phyloP scores from a whole-genome alignment of 2,888 invertebrate genomes.

The Drosophila greeni region DNA sequence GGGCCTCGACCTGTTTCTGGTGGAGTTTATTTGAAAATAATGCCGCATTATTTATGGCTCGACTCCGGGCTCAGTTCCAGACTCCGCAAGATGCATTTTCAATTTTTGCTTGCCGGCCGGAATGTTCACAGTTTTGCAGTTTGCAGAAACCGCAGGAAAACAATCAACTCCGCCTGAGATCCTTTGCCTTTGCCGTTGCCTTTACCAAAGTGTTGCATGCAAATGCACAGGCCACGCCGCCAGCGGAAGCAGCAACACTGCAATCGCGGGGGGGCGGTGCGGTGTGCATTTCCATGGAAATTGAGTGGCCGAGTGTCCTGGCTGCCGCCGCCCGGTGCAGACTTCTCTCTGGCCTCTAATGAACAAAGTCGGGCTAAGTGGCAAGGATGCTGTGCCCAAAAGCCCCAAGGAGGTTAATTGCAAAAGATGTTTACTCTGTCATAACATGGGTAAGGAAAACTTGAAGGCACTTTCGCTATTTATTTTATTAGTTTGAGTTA shows the following conservation, averaged over 20 bases:
- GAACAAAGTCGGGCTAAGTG: conserved; percentile 39
- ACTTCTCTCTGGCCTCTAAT: conserved; percentile 42
- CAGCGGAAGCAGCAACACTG: conserved; percentile 16
- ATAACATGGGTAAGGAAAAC: neutral
- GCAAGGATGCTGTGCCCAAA: conserved; percentile 12
- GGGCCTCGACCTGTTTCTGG: conserved; percentile 28
- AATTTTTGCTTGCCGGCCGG: conserved; percentile 47
- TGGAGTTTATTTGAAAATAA: conserved; percentile 74
- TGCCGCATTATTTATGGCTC: conserved; percentile 71
- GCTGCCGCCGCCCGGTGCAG: neutral
- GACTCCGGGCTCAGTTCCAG: conserved; percentile 40
- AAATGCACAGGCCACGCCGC: conserved; percentile 53
- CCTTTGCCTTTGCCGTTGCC: conserved; percentile 13
- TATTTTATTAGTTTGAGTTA: neutral
- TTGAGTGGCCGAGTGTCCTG: conserved; percentile 22
- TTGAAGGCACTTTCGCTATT: neutral
- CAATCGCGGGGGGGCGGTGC: conserved; percentile 29
- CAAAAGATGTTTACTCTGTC: neutral
- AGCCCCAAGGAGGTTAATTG: conserved; percentile 15
- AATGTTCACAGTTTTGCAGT: conserved; percentile 55
- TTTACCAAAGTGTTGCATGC: conserved; percentile 56
- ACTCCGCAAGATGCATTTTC: conserved; percentile 55
- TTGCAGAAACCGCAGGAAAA: conserved; percentile 64
- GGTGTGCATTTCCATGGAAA: conserved; percentile 40
- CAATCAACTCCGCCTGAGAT: conserved; percentile 52